phyloP scores from a whole-genome alignment of 2,113 vertebrate genomes.

The Microtus richardsoni region DNA sequence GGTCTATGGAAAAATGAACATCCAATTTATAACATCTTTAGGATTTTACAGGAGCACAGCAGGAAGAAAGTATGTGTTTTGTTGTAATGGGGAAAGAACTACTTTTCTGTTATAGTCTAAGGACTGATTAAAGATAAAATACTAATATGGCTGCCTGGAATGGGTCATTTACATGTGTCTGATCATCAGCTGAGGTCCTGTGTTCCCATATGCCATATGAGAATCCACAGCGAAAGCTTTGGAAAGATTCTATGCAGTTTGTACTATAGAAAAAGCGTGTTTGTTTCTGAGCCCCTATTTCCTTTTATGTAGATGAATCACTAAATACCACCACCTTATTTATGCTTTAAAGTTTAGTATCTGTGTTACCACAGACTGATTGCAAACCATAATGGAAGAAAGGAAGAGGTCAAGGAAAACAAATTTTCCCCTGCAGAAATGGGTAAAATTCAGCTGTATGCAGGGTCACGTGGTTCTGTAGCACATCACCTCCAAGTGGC shows the following conservation, averaged over 20 bases:
- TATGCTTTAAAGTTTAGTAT: not conserved
- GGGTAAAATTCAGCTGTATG: not conserved
- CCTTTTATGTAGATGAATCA: not conserved
- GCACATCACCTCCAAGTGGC: not conserved
- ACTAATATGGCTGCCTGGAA: not conserved
- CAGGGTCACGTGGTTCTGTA: not conserved
- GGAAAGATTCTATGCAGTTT: not conserved
- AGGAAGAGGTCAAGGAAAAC: not conserved
- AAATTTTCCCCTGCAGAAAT: not conserved
- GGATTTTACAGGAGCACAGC: not conserved
- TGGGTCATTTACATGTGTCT: slow-evolving; percentile 11
- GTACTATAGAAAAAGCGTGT: not conserved
- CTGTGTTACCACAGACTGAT: not conserved
- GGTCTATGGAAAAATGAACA: not conserved
- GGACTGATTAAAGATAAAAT: not conserved
- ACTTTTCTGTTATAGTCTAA: slow-evolving; percentile 25
- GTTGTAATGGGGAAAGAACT: not conserved
- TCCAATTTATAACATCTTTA: not conserved
- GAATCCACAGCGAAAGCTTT: slow-evolving; percentile 37
- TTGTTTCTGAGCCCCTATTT: slow-evolving; percentile 19
- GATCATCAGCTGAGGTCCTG: not conserved
- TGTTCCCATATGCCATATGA: not conserved
- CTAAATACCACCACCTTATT: not conserved
- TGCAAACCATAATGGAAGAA: slow-evolving; percentile 14
- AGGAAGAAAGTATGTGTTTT: not conserved